A percentile compares a stretch with the other conserved stretches of the same genome.
Evolutionary conservation across 2,888 invertebrate species (phyloP).

Genomic region (Epiblema foenella): DNA sequence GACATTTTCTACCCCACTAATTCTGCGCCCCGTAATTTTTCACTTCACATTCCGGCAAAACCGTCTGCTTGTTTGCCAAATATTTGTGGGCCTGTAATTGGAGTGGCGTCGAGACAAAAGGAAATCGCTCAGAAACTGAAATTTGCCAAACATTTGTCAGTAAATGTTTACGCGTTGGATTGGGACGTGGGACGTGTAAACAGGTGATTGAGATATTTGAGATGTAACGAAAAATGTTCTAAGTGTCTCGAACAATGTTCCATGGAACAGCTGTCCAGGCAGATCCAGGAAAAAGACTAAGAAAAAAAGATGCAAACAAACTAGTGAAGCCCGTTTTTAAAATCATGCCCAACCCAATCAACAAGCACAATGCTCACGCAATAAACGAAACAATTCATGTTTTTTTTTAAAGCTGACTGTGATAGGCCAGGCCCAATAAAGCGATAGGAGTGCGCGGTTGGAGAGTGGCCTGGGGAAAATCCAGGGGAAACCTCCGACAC

Average conservation of each 20-base stretch:
- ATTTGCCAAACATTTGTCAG: slow-evolving; percentile 52
- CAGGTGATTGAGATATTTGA: slow-evolving; percentile 43
- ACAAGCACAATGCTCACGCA: too few relatives aligned
- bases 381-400: too few relatives aligned
- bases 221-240: slow-evolving; percentile 23
- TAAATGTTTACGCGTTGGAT: slow-evolving; percentile 54
- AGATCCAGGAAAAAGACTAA: background rate
- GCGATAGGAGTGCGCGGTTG: too few relatives aligned
- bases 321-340: too few relatives aligned
- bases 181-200: slow-evolving; percentile 45
- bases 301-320: too few relatives aligned
- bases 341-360: too few relatives aligned
- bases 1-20: slow-evolving; percentile 57
- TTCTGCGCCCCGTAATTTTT: slow-evolving; percentile 51
- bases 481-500: too few relatives aligned
- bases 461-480: too few relatives aligned
- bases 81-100: slow-evolving; percentile 59
- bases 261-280: background rate
- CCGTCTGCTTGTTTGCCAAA: slow-evolving; percentile 49
- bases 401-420: too few relatives aligned
- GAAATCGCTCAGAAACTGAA: slow-evolving; percentile 56
- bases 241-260: slow-evolving; percentile 21
- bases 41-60: slow-evolving; percentile 33
- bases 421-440: too few relatives aligned
- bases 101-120: slow-evolving; percentile 53